Base-by-base conservation (phyloP, 2,888 invertebrate species). In the Sialis lutaria region DNA sequence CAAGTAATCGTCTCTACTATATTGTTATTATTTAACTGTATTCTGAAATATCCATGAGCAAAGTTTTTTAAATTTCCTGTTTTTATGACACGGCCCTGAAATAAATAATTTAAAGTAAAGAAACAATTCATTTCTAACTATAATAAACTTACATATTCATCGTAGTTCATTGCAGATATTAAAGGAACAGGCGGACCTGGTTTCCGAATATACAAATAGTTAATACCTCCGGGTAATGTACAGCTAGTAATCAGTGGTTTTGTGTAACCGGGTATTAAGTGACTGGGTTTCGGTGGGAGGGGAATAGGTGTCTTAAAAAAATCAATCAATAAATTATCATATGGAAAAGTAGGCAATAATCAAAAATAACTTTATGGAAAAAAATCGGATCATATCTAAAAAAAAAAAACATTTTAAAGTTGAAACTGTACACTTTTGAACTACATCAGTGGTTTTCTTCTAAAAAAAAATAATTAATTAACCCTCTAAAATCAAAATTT, bases 1-100 rank as follows among this genome's bases (percentile, higher is more conserved):
- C 82, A 82, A 0, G 75, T 76, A 45, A 80, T 65, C 0, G 70
- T 67, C 48, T 73, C 72, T 1, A 82, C 67, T 45, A 67, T 64
- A 45, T 73, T 70, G 49, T 68, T 59, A n/a, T 62, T 59, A 57
- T 76, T 74, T 45, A 82, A 56, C 51, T 74, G 72, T 30, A 82
- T 59, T 13, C 73, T 64, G 58, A 80, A 81, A 58, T 75, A 80
- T 37, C 71, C 71, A 49, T 64, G 64, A 1, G 64, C 58, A 5
- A 62, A 44, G 32, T 58, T 54, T 42, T 54, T 56, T 12, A 65
- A 58, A 53, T 68, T 67, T 52, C 79, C 76, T 1, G 80, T 79
- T 34, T 64, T 57, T 6, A 78, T 58, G 1, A 69, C 68, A 54
- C 72, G 68, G 1, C 76, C 77, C 79, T 79, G 51, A 40, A 58